A percentile compares a stretch with the other conserved stretches of the same genome.
phyloP scores from a whole-genome alignment of 2,888 invertebrate genomes.

The Eurytoma adleriae region DNA sequence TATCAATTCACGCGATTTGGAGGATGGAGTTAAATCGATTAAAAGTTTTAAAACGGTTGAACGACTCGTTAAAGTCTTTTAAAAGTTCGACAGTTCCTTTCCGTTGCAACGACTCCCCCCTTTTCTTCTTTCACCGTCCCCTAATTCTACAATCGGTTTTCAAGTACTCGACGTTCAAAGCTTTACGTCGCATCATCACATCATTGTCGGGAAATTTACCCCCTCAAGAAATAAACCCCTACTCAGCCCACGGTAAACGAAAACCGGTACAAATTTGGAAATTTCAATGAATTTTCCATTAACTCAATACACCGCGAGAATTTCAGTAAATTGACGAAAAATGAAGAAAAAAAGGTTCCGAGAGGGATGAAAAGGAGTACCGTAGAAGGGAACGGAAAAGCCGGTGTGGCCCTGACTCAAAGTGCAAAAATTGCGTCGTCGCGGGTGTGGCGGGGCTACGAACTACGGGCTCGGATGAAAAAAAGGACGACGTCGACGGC shows the following conservation, averaged over 20 bases:
- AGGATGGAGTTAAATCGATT: neutral
- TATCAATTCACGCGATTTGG: neutral
- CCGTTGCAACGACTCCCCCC: neutral
- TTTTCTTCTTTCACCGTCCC: neutral
- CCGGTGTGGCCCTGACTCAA: slow-evolving; percentile 19
- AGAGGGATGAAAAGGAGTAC: neutral
- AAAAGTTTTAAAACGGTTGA: neutral
- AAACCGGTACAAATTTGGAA: neutral
- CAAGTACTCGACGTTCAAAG: neutral
- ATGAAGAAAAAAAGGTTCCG: slow-evolving; percentile 9
- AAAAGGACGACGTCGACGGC: slow-evolving; percentile 12
- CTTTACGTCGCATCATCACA: neutral
- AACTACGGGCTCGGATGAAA: neutral
- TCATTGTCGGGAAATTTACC: too few relatives aligned
- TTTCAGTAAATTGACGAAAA: slow-evolving; percentile 33
- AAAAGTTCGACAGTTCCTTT: slow-evolving; percentile 1
- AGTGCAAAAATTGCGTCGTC: slow-evolving; percentile 49
- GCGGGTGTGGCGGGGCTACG: neutral
- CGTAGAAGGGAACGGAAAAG: too few relatives aligned
- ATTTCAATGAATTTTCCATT: slow-evolving; percentile 34
- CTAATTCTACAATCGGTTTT: neutral
- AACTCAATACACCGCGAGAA: slow-evolving; percentile 42
- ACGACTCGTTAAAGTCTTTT: slow-evolving; percentile 2
- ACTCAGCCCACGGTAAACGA: neutral
- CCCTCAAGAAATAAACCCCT: neutral